phyloP scores from a whole-genome alignment of 2,113 vertebrate genomes.

The Furnarius figulus region DNA sequence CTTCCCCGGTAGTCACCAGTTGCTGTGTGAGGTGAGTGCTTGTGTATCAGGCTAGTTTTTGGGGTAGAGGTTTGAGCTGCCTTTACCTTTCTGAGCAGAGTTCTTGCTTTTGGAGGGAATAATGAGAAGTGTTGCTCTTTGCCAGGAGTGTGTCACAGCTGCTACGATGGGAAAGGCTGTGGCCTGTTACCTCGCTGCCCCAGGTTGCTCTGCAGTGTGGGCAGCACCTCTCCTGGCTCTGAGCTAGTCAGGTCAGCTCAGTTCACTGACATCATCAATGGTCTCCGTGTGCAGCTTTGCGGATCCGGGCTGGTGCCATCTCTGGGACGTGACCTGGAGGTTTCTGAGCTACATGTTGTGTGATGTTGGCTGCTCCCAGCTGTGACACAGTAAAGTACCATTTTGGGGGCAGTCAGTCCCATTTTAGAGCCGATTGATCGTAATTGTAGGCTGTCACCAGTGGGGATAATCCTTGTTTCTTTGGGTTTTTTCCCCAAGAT shows the following conservation, averaged over 20 bases:
- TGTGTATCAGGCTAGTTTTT: fast-evolving
- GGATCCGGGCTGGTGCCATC: fast-evolving
- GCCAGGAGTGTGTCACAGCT: fast-evolving
- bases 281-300: fast-evolving
- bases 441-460: neutral
- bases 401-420: neutral
- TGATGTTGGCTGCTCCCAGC: neutral
- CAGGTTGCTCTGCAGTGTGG: fast-evolving
- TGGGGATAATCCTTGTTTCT: neutral
- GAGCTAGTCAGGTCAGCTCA: fast-evolving
- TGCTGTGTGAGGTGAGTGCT: neutral
- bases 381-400: fast-evolving
- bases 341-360: fast-evolving
- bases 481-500: neutral
- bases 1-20: no score
- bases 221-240: neutral
- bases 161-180: fast-evolving
- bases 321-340: neutral
- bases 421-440: neutral
- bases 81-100: neutral
- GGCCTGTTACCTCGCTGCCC: fast-evolving
- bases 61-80: fast-evolving
- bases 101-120: neutral
- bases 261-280: no score
- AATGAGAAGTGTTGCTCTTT: neutral